Conservation (phyloP, 2,113 vertebrate genomes). For the Callithrix jacchus region DNA sequence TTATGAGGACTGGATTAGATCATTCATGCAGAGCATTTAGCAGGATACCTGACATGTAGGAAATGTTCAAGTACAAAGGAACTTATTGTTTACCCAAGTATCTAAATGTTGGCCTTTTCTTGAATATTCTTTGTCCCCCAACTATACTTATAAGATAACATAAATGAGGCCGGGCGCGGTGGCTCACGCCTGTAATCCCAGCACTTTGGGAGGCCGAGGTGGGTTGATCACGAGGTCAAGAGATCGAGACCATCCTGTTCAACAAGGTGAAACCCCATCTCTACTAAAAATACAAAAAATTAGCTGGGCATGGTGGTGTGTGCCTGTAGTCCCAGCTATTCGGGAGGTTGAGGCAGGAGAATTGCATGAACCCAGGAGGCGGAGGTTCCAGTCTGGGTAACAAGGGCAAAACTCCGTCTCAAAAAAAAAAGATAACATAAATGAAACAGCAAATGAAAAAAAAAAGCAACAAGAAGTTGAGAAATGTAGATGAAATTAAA, state of each 20-base stretch:
- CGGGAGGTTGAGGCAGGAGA: too few relatives aligned
- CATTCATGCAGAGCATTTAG: neutral
- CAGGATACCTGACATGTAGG: neutral
- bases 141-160: neutral
- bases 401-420: too few relatives aligned
- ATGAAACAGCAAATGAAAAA: neutral
- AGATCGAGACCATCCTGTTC: too few relatives aligned
- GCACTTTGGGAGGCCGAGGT: too few relatives aligned
- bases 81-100: neutral
- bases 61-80: neutral
- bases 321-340: too few relatives aligned
- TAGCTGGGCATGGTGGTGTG: too few relatives aligned
- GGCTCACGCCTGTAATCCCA: too few relatives aligned
- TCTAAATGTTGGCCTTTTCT: slow-evolving; percentile 37
- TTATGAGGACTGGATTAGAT: neutral
- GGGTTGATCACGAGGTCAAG: too few relatives aligned
- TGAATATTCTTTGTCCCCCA: neutral
- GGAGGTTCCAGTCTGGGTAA: too few relatives aligned
- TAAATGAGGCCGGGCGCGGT: neutral
- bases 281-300: too few relatives aligned
- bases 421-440: neutral
- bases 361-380: too few relatives aligned
- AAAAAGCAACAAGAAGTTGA: neutral
- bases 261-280: too few relatives aligned
- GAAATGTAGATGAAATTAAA: neutral